Evolutionary conservation across 30 jellyfish, hydroid and myxozoan genomes (phyloP).

Genomic region (Chrysaora quinquecirrha): DNA sequence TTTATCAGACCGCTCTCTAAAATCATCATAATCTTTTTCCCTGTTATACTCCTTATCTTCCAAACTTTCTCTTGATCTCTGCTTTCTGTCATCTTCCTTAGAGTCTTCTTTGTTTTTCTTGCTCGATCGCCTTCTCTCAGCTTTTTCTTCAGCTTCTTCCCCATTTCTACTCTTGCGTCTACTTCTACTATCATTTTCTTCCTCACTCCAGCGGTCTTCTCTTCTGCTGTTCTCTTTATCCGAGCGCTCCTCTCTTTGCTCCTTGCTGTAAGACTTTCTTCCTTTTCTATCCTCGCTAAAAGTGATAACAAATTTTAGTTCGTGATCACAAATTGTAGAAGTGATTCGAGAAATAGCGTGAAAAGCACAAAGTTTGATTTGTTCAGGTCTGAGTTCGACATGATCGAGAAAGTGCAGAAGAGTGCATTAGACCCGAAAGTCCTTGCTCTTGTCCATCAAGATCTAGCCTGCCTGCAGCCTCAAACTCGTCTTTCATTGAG

Average conservation of each 20-base stretch:
- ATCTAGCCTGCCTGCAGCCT: no score
- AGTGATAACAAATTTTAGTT: background rate
- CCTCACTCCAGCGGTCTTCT: background rate
- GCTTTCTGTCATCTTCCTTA: no score
- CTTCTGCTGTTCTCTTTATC: background rate
- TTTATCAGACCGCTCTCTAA: background rate
- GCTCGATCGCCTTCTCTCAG: conserved; percentile 11
- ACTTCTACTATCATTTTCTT: background rate
- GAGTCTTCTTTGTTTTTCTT: conserved; percentile 1
- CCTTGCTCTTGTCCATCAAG: no score
- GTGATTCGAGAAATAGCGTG: no score
- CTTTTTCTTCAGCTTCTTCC: background rate
- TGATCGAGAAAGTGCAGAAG: no score
- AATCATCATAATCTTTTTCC: conserved; percentile 14
- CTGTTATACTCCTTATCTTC: background rate
- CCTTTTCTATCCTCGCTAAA: background rate
- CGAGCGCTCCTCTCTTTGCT: background rate
- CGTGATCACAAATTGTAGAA: background rate
- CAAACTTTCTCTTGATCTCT: conserved; percentile 6
- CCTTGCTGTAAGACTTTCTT: background rate
- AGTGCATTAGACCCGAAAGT: no score
- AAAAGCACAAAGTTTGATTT: no score
- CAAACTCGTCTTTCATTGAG: no score
- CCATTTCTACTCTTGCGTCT: background rate
- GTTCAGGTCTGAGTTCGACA: no score